These are phyloP conservation scores for Aphelenchoides bicaudatus DNA, from an alignment of 2,888 invertebrate species.

Conservation along the genomic window DNA sequence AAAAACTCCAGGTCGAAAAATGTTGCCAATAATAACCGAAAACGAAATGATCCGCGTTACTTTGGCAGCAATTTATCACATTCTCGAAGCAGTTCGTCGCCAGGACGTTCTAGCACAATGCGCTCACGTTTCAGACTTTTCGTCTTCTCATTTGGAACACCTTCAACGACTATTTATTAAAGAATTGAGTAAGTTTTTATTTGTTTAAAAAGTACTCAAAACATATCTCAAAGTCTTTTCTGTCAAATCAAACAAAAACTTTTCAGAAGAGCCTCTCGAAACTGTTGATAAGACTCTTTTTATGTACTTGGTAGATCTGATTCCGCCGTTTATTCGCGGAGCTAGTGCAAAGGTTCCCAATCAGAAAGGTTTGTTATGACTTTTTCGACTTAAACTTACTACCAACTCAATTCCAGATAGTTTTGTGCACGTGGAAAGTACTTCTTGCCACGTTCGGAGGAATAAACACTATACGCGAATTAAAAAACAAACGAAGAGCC, in stretches of 20 bases:
- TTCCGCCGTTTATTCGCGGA: constrained; percentile 90
- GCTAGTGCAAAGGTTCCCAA: constrained; percentile 95
- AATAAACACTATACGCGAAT: neutral
- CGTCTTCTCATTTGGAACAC: constrained; percentile 21
- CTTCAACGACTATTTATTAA: constrained; percentile 33
- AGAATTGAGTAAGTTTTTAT: constrained; percentile 31
- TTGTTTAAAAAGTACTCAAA: neutral
- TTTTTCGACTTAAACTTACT: no score
- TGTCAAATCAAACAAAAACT: no score
- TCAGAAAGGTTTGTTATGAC: no score
- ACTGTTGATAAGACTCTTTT: constrained; percentile 41
- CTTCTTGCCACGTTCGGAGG: constrained; percentile 80
- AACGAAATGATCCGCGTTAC: constrained; percentile 85
- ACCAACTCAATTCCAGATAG: no score
- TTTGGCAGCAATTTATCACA: constrained; percentile 85
- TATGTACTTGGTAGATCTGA: constrained; percentile 85
- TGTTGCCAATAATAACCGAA: constrained; percentile 70
- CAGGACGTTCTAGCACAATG: constrained; percentile 65
- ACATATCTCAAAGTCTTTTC: no score
- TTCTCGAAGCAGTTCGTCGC: constrained; percentile 83
- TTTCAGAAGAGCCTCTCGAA: constrained; percentile 52
- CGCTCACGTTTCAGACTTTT: constrained; percentile 48
- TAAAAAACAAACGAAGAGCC: constrained; percentile 70
- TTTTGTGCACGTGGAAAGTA: constrained; percentile 90
- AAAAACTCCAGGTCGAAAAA: no score